Percentiles rank a stretch among this genome's conserved stretches.
Conservation (phyloP, 2,888 invertebrate genomes). For the Amblyteles armatorius region DNA sequence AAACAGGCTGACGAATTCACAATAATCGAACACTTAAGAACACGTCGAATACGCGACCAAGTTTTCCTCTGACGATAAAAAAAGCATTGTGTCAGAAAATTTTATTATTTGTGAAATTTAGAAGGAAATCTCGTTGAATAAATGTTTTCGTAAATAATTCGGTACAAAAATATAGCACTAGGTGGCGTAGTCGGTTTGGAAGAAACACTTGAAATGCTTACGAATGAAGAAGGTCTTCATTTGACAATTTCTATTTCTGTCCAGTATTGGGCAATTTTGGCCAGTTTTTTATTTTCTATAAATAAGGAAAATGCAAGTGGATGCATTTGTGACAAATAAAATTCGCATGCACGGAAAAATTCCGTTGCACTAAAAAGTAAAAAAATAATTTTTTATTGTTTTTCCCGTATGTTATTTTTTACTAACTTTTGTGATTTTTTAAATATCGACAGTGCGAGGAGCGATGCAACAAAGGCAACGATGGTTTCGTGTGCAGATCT, state of each 20-base stretch:
- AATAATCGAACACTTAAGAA: neutral
- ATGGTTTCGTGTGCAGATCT: constrained; percentile 90
- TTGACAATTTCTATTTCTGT: neutral
- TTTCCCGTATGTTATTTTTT: no score
- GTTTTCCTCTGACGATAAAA: no score
- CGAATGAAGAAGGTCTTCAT: neutral
- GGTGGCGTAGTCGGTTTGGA: neutral
- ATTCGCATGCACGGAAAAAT: no score
- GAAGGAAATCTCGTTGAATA: neutral
- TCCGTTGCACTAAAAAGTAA: no score
- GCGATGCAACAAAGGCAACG: constrained; percentile 87
- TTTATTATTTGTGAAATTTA: neutral
- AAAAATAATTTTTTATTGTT: no score
- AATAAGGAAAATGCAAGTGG: no score
- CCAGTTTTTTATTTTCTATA: no score
- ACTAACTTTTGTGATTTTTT: neutral
- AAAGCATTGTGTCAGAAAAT: neutral
- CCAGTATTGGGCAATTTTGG: neutral
- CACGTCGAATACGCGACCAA: neutral
- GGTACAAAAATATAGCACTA: neutral
- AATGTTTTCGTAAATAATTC: neutral
- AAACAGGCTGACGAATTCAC: neutral
- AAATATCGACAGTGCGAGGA: constrained; percentile 83
- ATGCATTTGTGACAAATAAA: no score
- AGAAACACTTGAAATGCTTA: neutral